Base-by-base conservation (phyloP, 92 coral and sea anemone species). In the Montipora capitata region DNA sequence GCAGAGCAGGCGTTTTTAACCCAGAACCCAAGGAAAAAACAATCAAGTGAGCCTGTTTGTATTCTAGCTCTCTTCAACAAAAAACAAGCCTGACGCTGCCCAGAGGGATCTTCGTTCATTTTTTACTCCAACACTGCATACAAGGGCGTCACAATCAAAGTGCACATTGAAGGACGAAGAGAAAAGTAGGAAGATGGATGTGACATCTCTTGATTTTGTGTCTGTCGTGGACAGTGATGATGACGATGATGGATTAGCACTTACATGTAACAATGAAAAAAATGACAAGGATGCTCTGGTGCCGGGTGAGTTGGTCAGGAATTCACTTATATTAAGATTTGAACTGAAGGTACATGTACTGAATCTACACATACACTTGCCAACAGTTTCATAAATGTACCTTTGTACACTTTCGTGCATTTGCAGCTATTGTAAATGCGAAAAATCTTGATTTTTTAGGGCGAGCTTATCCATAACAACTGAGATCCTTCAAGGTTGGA, bases 31-130 rank as follows among this genome's bases (percentile, higher is more conserved):
- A 27, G 35, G 1, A 27, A 27, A n/a, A 27, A 27, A 0, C 35
- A 27, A 0, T 27, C 35, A 27, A 27, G 2, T 27, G 35, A 27
- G 35, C 35, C 35, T 67, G 14, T 41, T 85, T 78, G 38, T 57
- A n/a, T 63, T 49, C 12, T 54, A 89, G 96, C 80, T 76, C 18
- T 58, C 79, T n/a, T 42, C 64, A 18, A 83, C 43, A 48, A 12
- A 72, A 7, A 13, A n/a, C 7, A 80, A 87, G 4, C 83, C 70
- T 27, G 91, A 86, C 70, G 78, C 88, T 49, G 86, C 76, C 7
- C 97, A 94, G 68, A 68, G 90, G 40, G 97, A 94, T 45, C 88
- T 94, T 39, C 94, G 97, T 4, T 75, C 94, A 1, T 94, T 85
- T 79, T 87, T 92, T 10, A 51, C 82, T 7, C 78, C 92, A 40